Conservation (phyloP, 2,113 vertebrate species). For the Psephotus haematonotus region DNA sequence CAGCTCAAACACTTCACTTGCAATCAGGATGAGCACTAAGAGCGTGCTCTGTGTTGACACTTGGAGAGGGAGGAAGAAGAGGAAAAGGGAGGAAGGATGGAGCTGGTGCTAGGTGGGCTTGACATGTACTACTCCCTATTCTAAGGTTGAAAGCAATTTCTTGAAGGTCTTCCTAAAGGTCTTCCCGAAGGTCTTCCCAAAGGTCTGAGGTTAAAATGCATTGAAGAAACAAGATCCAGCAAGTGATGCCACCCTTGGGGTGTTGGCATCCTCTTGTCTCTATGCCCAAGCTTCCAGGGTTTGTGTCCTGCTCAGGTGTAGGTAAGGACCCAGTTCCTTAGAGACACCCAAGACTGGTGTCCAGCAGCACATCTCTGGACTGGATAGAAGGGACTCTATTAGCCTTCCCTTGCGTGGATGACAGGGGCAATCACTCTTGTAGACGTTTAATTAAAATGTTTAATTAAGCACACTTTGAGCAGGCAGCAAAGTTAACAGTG, state of each 20-base stretch:
- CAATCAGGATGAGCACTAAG: not conserved
- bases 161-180: not conserved
- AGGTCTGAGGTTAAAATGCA: not conserved
- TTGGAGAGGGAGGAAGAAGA: not conserved
- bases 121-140: not conserved
- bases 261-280: not conserved
- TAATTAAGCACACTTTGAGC: constrained; percentile 71
- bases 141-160: not conserved
- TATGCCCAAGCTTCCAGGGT: not conserved
- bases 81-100: not conserved
- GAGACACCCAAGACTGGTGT: not conserved
- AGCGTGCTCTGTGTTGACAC: not conserved
- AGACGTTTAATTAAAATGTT: constrained; percentile 79
- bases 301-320: not conserved
- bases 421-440: constrained; percentile 72
- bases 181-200: not conserved
- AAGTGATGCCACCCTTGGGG: not conserved
- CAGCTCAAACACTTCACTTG: constrained; percentile 18
- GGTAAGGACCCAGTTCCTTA: not conserved
- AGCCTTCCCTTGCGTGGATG: constrained; percentile 54
- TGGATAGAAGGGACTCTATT: constrained; percentile 57
- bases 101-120: not conserved
- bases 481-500: constrained; percentile 50
- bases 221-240: not conserved
- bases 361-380: not conserved